Conservation (phyloP, 2,888 invertebrate genomes). For the Brassicogethes aeneus region DNA sequence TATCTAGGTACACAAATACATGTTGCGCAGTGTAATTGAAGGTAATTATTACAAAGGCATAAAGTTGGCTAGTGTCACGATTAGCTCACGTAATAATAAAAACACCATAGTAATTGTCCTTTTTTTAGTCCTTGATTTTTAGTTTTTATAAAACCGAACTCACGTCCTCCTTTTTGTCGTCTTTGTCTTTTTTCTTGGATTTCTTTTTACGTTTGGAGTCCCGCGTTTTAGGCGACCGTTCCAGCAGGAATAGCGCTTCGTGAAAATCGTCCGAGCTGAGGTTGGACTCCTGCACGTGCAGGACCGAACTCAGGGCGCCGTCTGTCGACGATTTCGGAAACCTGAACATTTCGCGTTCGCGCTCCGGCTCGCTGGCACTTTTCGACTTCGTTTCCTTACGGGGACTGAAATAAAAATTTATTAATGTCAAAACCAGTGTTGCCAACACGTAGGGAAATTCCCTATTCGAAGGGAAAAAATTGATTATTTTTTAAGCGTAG, state of each 20-base stretch:
- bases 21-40: too few species aligned
- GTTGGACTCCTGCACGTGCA: slow-evolving; percentile 49
- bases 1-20: too few species aligned
- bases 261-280: slow-evolving; percentile 50
- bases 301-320: slow-evolving; percentile 48
- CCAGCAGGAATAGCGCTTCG: slow-evolving; percentile 47
- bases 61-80: too few species aligned
- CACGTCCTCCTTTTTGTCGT: slow-evolving; percentile 40
- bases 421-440: too few species aligned
- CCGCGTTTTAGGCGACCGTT: slow-evolving; percentile 44
- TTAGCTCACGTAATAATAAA: too few species aligned
- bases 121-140: too few species aligned
- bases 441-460: too few species aligned
- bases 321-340: slow-evolving; percentile 51
- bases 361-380: slow-evolving; percentile 45
- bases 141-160: slow-evolving; percentile 44
- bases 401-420: too few species aligned
- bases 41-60: too few species aligned
- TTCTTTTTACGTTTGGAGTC: slow-evolving; percentile 43
- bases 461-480: too few species aligned
- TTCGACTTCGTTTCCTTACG: slow-evolving; percentile 38
- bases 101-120: too few species aligned
- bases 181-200: slow-evolving; percentile 42
- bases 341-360: slow-evolving; percentile 44
- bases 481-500: too few species aligned